Base-by-base conservation (phyloP, 2,888 invertebrate genomes). In the Ormyrus rosae region DNA sequence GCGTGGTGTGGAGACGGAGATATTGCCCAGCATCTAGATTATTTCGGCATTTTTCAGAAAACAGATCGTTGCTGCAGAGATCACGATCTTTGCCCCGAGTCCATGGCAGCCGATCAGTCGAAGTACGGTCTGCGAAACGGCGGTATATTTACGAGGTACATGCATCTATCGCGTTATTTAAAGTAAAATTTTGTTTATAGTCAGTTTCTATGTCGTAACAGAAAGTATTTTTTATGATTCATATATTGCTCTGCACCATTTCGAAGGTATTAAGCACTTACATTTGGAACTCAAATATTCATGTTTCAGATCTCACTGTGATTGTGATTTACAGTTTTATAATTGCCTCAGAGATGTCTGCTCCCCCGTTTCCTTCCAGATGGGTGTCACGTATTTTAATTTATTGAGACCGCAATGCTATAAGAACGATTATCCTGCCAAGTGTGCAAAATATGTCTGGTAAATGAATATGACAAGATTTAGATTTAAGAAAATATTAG, bases 1-100 rank as follows among this genome's bases (percentile, higher is more conserved):
- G 92, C 94, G 10, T 96, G 95, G 95, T 96, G 96, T 85, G 96
- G 96, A 0, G 92, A 92, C 71, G 95, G 95, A 0, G 93, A 93
- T 84, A 91, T 92, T 0, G 94, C 95, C 0, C 90, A 91, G 9
- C 91, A 92, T 5, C 90, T 92, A 13, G 90, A 92, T 2, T 94
- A 95, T 83, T 88, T 95, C n/a, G 95, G 95, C 0, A 86, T 92
- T 11, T 94, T 94, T 89, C 91, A 92, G 85, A 91, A 92, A 84
- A 93, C 94, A 0, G 96, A 96, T 89, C 92, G 91, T 11, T 96
- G 95, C 89, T 96, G 96, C 87, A 89, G 94, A 53, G 92, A 92
- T 82, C 96, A 96, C 87, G 96, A 96, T 88, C 92, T 92, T 3
- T 96, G 96, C 90, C 92, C 93, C 64, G 90, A 93, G 58, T 92